Evolutionary conservation across 2,888 invertebrate species (phyloP).

Genomic region (Xestia c-nigrum): DNA sequence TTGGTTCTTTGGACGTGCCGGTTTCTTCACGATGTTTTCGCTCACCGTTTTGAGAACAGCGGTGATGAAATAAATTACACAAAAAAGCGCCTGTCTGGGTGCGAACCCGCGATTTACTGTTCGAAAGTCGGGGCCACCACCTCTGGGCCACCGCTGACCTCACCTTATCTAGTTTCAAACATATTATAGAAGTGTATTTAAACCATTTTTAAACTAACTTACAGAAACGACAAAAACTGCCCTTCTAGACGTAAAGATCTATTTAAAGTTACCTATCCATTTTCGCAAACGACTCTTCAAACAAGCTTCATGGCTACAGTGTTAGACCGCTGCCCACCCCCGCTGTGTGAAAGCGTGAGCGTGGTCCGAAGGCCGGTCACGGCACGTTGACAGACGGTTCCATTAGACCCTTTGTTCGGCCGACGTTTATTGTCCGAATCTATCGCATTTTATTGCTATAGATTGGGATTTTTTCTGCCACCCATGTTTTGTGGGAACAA

Average conservation of each 20-base stretch:
- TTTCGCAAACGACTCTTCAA: background rate
- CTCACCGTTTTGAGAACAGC: no score
- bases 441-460: conserved; percentile 62
- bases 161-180: background rate
- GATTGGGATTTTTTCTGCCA: conserved; percentile 57
- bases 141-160: no score
- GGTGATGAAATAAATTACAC: no score
- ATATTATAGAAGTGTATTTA: background rate
- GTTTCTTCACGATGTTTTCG: no score
- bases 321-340: conserved; percentile 18
- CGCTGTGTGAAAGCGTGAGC: conserved; percentile 30
- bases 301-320: conserved; percentile 23
- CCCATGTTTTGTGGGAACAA: conserved; percentile 52
- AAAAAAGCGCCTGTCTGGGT: no score
- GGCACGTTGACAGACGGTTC: conserved; percentile 67
- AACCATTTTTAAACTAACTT: background rate
- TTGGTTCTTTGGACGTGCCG: no score
- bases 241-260: background rate
- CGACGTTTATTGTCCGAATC: conserved; percentile 66
- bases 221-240: background rate
- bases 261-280: conserved; percentile 3
- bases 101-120: no score
- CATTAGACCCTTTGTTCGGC: conserved; percentile 70
- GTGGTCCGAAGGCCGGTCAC: conserved; percentile 49
- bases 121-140: no score